Percentiles rank a stretch among this genome's conserved stretches.
Evolutionary conservation across 2,113 vertebrate species (phyloP).

Genomic region (Macaca nemestrina): DNA sequence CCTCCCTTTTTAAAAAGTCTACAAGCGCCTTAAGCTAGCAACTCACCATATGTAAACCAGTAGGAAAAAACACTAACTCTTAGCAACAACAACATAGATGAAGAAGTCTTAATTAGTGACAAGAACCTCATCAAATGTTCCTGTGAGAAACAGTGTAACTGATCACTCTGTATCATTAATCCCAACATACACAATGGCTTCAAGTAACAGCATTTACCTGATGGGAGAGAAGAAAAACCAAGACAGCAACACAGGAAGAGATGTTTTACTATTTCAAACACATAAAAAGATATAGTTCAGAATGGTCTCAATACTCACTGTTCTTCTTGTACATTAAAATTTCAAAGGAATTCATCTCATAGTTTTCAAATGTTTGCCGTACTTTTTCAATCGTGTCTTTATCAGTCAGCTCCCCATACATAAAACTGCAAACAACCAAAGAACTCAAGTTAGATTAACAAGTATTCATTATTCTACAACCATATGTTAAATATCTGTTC

Average conservation of each 20-base stretch:
- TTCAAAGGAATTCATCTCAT: constrained; percentile 97
- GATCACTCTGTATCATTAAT: not conserved
- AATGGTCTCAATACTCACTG: constrained; percentile 87
- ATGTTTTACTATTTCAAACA: not conserved
- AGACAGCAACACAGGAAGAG: not conserved
- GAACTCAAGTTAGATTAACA: constrained; percentile 61
- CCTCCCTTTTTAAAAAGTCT: not conserved
- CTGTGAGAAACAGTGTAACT: not conserved
- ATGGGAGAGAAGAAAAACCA: not conserved
- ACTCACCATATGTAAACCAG: not conserved
- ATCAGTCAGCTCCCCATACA: constrained; percentile 97
- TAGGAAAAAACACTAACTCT: not conserved
- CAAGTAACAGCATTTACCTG: not conserved
- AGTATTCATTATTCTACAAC: not conserved
- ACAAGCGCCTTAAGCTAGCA: not conserved
- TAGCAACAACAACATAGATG: not conserved
- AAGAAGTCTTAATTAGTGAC: not conserved
- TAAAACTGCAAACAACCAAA: constrained; percentile 89
- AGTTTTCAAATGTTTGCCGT: constrained; percentile 95
- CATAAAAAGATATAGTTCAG: not conserved
- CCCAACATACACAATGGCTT: not conserved
- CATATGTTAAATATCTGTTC: not conserved
- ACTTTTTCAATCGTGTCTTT: constrained; percentile 95
- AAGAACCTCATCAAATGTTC: not conserved
- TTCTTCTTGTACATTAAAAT: constrained; percentile 99